Evolutionary conservation across 2,888 invertebrate species (phyloP).

Genomic region (Ommatoiulus sabulosus): DNA sequence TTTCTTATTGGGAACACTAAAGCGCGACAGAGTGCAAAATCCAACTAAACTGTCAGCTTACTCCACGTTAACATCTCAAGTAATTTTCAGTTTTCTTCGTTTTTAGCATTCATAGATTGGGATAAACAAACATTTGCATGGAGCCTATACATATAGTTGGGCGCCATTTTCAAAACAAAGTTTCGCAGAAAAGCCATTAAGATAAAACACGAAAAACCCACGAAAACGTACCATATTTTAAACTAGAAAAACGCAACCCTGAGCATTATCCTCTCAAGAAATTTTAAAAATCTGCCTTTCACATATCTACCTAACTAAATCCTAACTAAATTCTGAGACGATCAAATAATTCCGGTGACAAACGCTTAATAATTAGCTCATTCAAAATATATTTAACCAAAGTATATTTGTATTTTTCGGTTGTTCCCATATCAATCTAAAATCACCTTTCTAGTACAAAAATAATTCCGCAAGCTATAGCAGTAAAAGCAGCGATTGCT

Average conservation of each 20-base stretch:
- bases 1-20: too few species aligned
- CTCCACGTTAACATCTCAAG: too few species aligned
- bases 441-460: not conserved
- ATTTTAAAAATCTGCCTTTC: not conserved
- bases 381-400: not conserved
- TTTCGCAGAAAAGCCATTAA: too few species aligned
- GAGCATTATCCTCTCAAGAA: not conserved
- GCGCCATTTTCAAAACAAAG: too few species aligned
- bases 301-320: not conserved
- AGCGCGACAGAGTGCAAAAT: too few species aligned
- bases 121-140: too few species aligned
- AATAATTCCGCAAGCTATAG: not conserved
- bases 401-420: not conserved
- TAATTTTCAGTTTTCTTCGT: too few species aligned
- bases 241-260: not conserved
- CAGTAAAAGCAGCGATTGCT: not conserved
- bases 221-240: not conserved
- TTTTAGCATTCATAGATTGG: too few species aligned
- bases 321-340: not conserved
- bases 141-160: too few species aligned
- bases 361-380: not conserved
- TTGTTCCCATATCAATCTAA: not conserved
- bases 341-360: not conserved
- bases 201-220: too few species aligned
- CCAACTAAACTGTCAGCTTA: too few species aligned